A percentile compares a stretch with the other conserved stretches of the same genome.
Conservation (phyloP, 2,888 invertebrate genomes). For the Phengaris alcon region DNA sequence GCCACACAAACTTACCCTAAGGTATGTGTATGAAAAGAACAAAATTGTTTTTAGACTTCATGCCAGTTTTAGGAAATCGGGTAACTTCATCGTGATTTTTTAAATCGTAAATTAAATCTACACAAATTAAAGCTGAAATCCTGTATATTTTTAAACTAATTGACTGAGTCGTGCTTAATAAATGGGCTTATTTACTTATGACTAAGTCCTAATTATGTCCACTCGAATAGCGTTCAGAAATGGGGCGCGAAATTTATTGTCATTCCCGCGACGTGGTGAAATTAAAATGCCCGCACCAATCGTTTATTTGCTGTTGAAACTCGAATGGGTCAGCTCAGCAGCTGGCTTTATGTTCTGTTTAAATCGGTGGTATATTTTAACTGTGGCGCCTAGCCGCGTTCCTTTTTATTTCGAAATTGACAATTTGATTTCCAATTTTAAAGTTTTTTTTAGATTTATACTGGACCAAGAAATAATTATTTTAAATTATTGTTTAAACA, state of each 20-base stretch:
- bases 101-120: neutral
- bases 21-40: no score
- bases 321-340: constrained; percentile 15
- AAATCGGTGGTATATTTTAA: constrained; percentile 18
- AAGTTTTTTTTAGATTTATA: neutral
- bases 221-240: constrained; percentile 34
- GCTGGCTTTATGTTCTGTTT: constrained; percentile 18
- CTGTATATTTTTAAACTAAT: constrained; percentile 28
- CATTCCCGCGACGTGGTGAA: constrained; percentile 26
- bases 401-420: constrained; percentile 14
- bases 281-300: constrained; percentile 27
- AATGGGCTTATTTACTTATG: constrained; percentile 33
- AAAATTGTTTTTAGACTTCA: neutral
- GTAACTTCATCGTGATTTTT: neutral
- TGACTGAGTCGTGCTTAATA: constrained; percentile 29
- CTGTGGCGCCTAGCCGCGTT: constrained; percentile 13
- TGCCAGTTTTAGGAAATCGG: no score
- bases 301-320: constrained; percentile 26
- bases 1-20: no score
- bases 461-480: neutral
- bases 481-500: neutral
- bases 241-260: constrained; percentile 37
- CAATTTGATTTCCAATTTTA: constrained; percentile 12
- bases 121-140: constrained; percentile 10
- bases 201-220: constrained; percentile 38